Conservation (phyloP, 2,797 vertebrate species). For the Falco peregrinus region DNA sequence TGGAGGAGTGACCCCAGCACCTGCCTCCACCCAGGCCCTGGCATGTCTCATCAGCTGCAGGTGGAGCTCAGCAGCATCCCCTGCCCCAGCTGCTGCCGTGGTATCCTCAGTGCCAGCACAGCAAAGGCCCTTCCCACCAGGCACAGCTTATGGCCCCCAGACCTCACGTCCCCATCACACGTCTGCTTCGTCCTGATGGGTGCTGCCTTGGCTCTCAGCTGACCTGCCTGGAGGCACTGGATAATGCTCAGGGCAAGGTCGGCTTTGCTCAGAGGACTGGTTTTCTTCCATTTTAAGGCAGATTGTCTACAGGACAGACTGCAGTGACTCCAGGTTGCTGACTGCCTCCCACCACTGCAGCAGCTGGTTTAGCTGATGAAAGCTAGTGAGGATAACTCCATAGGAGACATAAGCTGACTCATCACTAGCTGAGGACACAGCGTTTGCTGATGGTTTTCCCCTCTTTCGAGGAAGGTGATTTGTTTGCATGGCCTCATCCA, state of each 20-base stretch:
- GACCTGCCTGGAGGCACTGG: background rate
- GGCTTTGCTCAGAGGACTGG: background rate
- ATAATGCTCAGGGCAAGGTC: background rate
- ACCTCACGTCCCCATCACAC: accelerated
- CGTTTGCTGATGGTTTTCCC: background rate
- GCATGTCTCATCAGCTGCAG: background rate
- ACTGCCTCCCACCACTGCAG: background rate
- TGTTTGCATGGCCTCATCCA: background rate
- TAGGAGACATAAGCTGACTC: background rate
- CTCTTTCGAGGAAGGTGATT: background rate
- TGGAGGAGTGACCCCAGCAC: background rate
- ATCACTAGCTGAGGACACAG: background rate
- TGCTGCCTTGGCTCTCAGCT: background rate
- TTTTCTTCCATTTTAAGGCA: background rate
- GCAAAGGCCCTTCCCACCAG: background rate
- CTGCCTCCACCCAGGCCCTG: background rate
- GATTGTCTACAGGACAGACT: background rate
- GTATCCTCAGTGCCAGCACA: background rate
- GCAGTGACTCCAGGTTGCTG: background rate
- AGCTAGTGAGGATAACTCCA: background rate
- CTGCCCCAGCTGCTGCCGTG: background rate
- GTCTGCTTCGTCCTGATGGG: background rate
- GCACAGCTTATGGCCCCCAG: background rate
- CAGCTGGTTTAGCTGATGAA: background rate
- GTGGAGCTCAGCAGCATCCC: background rate